Evolutionary conservation across 2,113 vertebrate genomes (phyloP).

Genomic region (Macquaria australasica): DNA sequence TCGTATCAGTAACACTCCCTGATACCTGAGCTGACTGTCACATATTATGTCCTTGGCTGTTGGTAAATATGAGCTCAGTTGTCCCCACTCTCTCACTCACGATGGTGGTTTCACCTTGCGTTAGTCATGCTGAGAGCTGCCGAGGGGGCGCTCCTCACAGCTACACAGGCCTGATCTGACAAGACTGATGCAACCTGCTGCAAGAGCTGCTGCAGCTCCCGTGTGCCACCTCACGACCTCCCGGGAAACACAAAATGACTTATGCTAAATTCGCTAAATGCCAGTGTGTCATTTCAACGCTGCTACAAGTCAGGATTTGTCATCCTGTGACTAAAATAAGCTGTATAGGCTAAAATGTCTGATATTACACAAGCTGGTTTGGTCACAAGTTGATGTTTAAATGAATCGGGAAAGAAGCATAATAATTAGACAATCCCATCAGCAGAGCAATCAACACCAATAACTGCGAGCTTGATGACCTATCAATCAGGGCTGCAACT

Average conservation of each 20-base stretch:
- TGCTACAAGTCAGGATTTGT: not conserved
- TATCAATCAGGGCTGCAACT: too few relatives aligned
- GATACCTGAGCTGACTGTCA: constrained; percentile 50
- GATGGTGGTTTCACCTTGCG: constrained; percentile 40
- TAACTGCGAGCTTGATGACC: not conserved
- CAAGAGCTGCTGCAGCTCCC: constrained; percentile 62
- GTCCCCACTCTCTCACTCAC: not conserved
- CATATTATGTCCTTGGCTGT: constrained; percentile 64
- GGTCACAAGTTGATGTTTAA: not conserved
- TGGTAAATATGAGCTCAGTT: constrained; percentile 61
- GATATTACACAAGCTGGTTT: not conserved
- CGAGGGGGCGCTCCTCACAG: constrained; percentile 15
- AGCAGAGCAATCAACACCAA: not conserved
- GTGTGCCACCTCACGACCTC: constrained; percentile 5
- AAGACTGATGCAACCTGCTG: constrained; percentile 79
- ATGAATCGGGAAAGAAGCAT: not conserved
- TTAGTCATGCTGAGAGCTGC: not conserved
- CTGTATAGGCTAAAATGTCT: not conserved
- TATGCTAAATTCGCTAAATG: constrained; percentile 35
- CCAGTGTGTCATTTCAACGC: not conserved
- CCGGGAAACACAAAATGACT: constrained; percentile 14
- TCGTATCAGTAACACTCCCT: constrained; percentile 60
- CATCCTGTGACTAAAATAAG: not conserved
- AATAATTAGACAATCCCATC: not conserved
- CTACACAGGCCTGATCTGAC: not conserved